Evolutionary conservation across 2,888 invertebrate species (phyloP), one percentile per base, ranked within the genome.

Genomic region (Dendrolimus houi): DNA sequence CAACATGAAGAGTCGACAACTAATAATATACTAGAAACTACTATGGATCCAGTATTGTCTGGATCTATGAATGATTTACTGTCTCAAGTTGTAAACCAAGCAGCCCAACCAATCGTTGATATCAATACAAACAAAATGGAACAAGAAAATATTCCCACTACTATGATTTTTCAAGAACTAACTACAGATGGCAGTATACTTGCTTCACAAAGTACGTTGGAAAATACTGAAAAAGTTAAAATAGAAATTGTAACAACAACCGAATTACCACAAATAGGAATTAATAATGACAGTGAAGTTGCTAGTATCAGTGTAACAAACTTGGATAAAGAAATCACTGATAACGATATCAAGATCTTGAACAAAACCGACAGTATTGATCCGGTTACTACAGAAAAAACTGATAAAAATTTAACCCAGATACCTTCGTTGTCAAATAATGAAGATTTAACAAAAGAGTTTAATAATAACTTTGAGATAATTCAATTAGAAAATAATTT

Each of bases 51-150:
- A 55, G 75, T 87, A 62, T 70, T 91, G 61, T 82, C 87, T 1
- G 89, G 85, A 62, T 91, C 91, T 2, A 88, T 91, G 83, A 87
- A 76, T 58, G 88, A 91, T 69, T 74, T 91, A 64, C 52, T 91
- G n/a, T 90, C 86, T n/a, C 91, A 91, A 75, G 80, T 91, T 57
- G 87, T 84, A 7, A 77, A 88, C 66, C 72, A 80, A 66, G 71
- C 69, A 17, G 81, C 82, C 0, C 75, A 81, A 60, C 62, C 77
- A 9, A 72, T 79, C 54, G 40, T 75, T 42, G 65, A 69, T 10
- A 47, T 10, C 9, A 47, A 47, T 52, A 64, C 75, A 10, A 67
- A 53, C 17, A 60, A 63, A 29, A 62, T 67, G 42, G 58, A 60
- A 12, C 59, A 58, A 2, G 58, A 60, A 2, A 63, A 63, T 58